Evolutionary conservation across 2,113 vertebrate species (phyloP), one percentile per base, ranked within the genome.

Genomic region (Loxodonta africana): DNA sequence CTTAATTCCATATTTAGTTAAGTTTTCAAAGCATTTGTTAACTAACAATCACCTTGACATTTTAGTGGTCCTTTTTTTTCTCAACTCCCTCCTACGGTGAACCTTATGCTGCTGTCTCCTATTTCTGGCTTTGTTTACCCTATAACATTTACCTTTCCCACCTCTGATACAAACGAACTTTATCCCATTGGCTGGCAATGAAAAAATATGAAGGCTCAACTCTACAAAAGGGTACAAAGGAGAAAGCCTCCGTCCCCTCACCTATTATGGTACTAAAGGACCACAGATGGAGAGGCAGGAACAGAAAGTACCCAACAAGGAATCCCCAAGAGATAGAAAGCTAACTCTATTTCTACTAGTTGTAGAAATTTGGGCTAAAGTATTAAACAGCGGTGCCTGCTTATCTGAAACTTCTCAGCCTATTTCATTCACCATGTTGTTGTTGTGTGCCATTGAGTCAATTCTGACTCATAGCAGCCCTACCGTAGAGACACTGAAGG

Each of bases 1-100:
- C 30, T 91, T 84, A 80, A 83, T 62, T 92, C 15, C 26, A 3
- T 82, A 82, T 60, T 84, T 92, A 53, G 87, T 80, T 84, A 46
- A 83, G 60, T 2, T 23, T 89, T 90, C 30, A 81, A 90, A 81
- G 23, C 6, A 53, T 21, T 65, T 33, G 41, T 65, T 10, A 30
- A 91, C 90, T 41, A 48, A 48, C 1, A 57, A 51, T 69, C 15
- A 57, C 71, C 37, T 62, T 80, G n/a, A 87, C 9, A 44, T 28
- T 65, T 80, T 26, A 62, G 3, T 26, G 20, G 10, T 4, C 9
- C 67, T 65, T 21, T 63, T 92, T 14, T 88, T 63, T 26, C 88
- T 80, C 28, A 63, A 11, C 6, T 67, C n/a, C 33, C 25, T 60
- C 0, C 44, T 71, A 10, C 28, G 15, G 65, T 77, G 15, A 17